Evolutionary conservation across 2,113 vertebrate genomes (phyloP).

Genomic region (Theristicus caerulescens): DNA sequence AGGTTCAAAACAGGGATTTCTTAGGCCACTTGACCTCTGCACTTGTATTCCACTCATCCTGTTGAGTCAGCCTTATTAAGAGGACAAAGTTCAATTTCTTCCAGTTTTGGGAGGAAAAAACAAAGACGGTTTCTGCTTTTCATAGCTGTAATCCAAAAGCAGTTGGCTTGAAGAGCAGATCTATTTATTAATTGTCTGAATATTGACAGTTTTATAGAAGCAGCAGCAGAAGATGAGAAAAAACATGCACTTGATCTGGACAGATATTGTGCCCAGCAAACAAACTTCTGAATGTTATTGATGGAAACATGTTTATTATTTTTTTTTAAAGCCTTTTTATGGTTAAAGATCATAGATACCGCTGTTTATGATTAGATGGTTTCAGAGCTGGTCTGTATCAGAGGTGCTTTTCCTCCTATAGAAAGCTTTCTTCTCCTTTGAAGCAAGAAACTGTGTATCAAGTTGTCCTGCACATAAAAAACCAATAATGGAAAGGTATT

Average conservation of each 20-base stretch:
- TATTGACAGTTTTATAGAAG: background rate
- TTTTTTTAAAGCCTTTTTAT: background rate
- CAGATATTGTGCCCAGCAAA: background rate
- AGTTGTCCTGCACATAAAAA: background rate
- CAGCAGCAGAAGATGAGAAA: background rate
- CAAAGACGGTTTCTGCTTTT: background rate
- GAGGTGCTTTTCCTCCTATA: background rate
- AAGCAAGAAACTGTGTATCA: background rate
- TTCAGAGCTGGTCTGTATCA: background rate
- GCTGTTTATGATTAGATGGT: background rate
- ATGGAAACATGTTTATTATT: background rate
- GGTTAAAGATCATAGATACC: background rate
- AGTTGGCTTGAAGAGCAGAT: background rate
- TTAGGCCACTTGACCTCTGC: background rate
- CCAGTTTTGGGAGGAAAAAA: background rate
- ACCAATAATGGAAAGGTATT: background rate
- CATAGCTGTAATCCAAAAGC: background rate
- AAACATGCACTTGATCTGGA: background rate
- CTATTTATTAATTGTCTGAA: background rate
- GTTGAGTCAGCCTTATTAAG: conserved; percentile 3
- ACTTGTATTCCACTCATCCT: conserved; percentile 1
- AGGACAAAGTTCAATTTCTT: conserved; percentile 25
- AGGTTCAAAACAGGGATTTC: background rate
- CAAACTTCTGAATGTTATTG: background rate
- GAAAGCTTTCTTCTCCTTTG: background rate